Conservation (phyloP, 2,797 vertebrate genomes). For the Acropternis orthonyx region DNA sequence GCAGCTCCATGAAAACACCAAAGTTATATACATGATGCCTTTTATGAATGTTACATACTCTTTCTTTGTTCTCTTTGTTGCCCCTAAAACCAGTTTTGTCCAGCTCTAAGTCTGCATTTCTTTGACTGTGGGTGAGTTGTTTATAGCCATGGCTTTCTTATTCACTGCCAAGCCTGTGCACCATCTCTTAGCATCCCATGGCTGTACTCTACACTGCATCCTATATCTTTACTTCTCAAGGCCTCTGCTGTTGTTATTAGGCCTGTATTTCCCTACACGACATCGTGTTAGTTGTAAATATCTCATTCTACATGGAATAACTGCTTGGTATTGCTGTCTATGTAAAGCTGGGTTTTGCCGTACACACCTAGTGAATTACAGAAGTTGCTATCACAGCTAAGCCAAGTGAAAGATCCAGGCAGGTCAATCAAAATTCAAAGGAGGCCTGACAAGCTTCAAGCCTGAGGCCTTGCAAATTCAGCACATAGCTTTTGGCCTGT, state of each 20-base stretch:
- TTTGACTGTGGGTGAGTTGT: constrained; percentile 56
- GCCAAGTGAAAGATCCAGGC: background rate
- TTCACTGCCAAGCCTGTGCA: constrained; percentile 29
- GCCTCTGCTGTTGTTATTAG: background rate
- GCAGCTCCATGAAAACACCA: background rate
- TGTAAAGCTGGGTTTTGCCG: background rate
- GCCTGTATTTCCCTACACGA: background rate
- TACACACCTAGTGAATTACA: background rate
- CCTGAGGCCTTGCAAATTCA: background rate
- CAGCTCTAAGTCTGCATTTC: constrained; percentile 55
- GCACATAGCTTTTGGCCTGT: background rate
- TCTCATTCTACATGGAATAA: background rate
- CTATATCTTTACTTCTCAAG: background rate
- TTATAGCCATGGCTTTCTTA: constrained; percentile 26
- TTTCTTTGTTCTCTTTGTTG: constrained; percentile 62
- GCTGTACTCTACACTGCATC: constrained; percentile 21
- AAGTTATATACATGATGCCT: background rate
- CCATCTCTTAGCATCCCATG: constrained; percentile 45
- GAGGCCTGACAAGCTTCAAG: background rate
- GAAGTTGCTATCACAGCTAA: background rate
- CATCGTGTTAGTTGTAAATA: constrained; percentile 1
- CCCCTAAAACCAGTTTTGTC: constrained; percentile 60
- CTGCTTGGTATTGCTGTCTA: background rate
- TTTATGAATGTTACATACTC: constrained; percentile 33
- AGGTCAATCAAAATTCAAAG: background rate